A percentile compares a stretch with the other conserved stretches of the same genome.
Conservation (phyloP, 2,888 invertebrate species). For the Tetramorium bicarinatum region DNA sequence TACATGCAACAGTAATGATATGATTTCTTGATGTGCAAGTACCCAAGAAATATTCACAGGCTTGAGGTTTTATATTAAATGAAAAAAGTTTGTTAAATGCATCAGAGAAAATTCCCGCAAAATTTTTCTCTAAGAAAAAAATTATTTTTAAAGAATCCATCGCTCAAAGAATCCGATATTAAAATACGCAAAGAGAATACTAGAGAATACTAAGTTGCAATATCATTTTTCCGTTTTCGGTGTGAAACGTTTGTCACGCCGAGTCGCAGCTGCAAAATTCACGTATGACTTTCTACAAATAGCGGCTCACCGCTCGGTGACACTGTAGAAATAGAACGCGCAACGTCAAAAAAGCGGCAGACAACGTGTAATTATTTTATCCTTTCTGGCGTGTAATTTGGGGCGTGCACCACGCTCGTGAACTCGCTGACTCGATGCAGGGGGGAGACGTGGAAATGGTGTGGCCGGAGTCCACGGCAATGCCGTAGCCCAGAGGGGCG, state of each 20-base stretch:
- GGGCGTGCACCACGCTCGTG: conserved; percentile 74
- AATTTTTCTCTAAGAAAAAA: neutral
- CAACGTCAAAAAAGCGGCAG: conserved; percentile 48
- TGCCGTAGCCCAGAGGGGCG: conserved; percentile 82
- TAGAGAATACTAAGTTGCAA: neutral
- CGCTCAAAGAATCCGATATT: conserved; percentile 1
- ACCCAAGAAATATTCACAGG: neutral
- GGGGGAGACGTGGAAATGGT: conserved; percentile 58
- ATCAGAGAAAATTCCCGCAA: neutral
- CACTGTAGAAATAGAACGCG: conserved; percentile 43
- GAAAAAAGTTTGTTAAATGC: neutral
- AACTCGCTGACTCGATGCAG: conserved; percentile 71
- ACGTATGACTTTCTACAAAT: conserved; percentile 53
- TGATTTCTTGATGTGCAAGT: neutral
- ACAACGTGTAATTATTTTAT: conserved; percentile 85
- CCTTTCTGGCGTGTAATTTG: conserved; percentile 85
- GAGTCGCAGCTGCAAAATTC: conserved; percentile 41
- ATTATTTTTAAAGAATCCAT: neutral
- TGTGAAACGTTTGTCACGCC: conserved; percentile 34
- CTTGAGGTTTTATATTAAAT: neutral
- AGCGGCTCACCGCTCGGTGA: conserved; percentile 45
- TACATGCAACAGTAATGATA: neutral
- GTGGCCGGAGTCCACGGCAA: conserved; percentile 56
- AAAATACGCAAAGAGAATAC: neutral
- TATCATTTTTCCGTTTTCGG: neutral